phyloP scores from a whole-genome alignment of 2,888 invertebrate genomes.

The Phortica magna region DNA sequence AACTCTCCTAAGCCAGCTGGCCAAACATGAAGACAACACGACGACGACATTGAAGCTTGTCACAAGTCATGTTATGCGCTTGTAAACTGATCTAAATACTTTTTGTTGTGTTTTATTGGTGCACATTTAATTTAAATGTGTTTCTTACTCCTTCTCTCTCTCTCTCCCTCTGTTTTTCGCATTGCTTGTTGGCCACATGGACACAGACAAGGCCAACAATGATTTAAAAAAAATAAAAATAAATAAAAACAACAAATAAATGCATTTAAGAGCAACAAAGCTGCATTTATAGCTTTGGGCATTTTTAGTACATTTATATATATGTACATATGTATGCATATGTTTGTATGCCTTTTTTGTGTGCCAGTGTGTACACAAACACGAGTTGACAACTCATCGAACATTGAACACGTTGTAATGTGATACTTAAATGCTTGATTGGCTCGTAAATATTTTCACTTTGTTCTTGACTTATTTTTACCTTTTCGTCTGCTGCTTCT shows the following conservation, averaged over 20 bases:
- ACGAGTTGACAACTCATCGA: constrained; percentile 77
- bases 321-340: background rate
- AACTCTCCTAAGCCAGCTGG: background rate
- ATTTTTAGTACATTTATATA: constrained; percentile 16
- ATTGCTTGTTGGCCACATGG: constrained; percentile 38
- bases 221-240: constrained; percentile 41
- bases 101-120: constrained; percentile 64
- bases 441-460: constrained; percentile 76
- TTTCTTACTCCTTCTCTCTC: constrained; percentile 6
- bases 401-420: constrained; percentile 77
- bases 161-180: constrained; percentile 19
- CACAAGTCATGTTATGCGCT: constrained; percentile 71
- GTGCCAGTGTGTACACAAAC: constrained; percentile 57
- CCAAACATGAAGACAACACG: background rate
- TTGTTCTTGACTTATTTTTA: constrained; percentile 50
- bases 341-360: constrained; percentile 9
- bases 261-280: constrained; percentile 72
- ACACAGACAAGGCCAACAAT: constrained; percentile 32
- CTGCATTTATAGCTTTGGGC: constrained; percentile 52
- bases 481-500: constrained; percentile 15
- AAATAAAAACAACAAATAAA: constrained; percentile 61
- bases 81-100: constrained; percentile 75
- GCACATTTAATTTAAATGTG: constrained; percentile 20
- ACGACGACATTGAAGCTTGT: constrained; percentile 53
- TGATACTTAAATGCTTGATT: constrained; percentile 77